Evolutionary conservation across 2,888 invertebrate genomes (phyloP).

Genomic region (Endomychus coccineus): DNA sequence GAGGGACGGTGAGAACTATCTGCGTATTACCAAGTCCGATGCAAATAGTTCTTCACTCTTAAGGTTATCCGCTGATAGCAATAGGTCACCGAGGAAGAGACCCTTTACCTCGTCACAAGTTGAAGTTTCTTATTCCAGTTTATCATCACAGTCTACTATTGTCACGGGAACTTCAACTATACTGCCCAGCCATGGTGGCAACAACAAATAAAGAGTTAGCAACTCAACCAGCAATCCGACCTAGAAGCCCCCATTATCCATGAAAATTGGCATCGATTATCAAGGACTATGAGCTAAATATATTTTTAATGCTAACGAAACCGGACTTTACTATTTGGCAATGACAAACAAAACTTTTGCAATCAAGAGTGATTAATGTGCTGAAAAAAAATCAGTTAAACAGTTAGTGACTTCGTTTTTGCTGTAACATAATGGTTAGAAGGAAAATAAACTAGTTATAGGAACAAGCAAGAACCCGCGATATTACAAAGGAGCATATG

Average conservation of each 20-base stretch:
- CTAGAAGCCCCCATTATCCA: slow-evolving; percentile 33
- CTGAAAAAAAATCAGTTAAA: no score
- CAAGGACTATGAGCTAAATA: no score
- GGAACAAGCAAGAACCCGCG: no score
- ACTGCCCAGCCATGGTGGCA: slow-evolving; percentile 36
- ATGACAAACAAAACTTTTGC: no score
- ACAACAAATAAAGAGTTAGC: slow-evolving; percentile 32
- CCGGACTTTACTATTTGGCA: no score
- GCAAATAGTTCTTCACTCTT: slow-evolving; percentile 29
- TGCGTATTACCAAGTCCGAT: slow-evolving; percentile 36
- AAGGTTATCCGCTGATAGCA: slow-evolving; percentile 27
- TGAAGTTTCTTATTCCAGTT: slow-evolving; percentile 26
- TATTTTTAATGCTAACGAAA: no score
- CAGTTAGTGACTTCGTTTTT: no score
- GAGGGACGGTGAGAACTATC: slow-evolving; percentile 56
- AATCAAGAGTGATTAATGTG: no score
- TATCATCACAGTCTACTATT: slow-evolving; percentile 28
- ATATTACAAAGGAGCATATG: no score
- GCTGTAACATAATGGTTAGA: no score
- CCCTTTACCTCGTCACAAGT: slow-evolving; percentile 26
- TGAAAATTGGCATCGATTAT: no score
- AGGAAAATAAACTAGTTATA: no score
- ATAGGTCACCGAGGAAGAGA: slow-evolving; percentile 33
- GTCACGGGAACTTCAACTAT: slow-evolving; percentile 41
- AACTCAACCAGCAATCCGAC: slow-evolving; percentile 34